Conservation (phyloP, 2,888 invertebrate species). For the Meandrusa payeni region DNA sequence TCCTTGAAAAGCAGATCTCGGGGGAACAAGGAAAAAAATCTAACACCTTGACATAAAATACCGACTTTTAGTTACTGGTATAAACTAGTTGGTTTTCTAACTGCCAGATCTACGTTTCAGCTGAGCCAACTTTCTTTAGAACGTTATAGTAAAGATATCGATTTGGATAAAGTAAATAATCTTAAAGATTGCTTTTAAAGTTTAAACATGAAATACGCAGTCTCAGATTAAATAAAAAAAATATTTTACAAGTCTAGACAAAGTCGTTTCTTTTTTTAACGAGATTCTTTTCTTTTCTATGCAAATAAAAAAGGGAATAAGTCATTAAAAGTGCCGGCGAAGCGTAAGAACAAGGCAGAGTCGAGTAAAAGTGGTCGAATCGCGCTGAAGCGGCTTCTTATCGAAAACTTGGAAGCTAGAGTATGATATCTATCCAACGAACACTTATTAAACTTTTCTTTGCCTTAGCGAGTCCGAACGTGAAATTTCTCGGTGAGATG, state of each 20-base stretch:
- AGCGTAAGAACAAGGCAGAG: slow-evolving; percentile 64
- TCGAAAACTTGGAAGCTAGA: slow-evolving; percentile 69
- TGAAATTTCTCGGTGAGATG: slow-evolving; percentile 53
- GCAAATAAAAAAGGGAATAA: slow-evolving; percentile 58
- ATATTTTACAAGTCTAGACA: slow-evolving; percentile 26
- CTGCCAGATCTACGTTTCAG: no score
- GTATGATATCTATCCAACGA: slow-evolving; percentile 54
- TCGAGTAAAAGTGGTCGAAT: slow-evolving; percentile 63
- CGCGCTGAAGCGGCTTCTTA: slow-evolving; percentile 51
- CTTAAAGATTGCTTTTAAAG: no score
- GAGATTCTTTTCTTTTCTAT: slow-evolving; percentile 52
- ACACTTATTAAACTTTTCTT: slow-evolving; percentile 69
- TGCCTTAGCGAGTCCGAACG: slow-evolving; percentile 50
- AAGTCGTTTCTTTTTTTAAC: slow-evolving; percentile 40
- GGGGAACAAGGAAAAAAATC: no score
- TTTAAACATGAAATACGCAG: no score
- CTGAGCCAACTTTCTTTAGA: no score
- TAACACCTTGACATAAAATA: no score
- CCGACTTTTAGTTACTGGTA: no score
- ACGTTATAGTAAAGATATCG: no score
- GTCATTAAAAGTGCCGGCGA: slow-evolving; percentile 74
- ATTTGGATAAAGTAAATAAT: no score
- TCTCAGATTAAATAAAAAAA: background rate
- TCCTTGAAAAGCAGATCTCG: no score
- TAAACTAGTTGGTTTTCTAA: no score